phyloP scores from a whole-genome alignment of 2,113 vertebrate species.

The Nyctereutes procyonoides region DNA sequence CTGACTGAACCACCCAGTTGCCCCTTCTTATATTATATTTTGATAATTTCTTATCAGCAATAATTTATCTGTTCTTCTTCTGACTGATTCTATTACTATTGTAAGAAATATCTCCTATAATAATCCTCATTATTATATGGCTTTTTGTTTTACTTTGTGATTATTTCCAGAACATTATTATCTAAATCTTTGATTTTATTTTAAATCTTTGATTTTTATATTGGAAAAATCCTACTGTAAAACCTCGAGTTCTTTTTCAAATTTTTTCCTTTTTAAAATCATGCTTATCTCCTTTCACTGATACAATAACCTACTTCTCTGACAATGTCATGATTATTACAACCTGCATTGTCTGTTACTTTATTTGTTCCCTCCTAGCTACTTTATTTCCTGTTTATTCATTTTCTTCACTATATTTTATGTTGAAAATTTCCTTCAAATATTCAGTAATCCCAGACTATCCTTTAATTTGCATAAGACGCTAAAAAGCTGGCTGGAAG shows the following conservation, averaged over 20 bases:
- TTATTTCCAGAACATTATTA: neutral
- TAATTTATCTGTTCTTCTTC: neutral
- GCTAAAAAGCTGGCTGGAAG: neutral
- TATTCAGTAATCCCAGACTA: neutral
- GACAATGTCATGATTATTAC: neutral
- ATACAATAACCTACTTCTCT: neutral
- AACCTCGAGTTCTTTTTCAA: neutral
- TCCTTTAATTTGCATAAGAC: neutral
- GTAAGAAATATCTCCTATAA: neutral
- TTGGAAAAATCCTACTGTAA: neutral
- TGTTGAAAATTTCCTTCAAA: neutral
- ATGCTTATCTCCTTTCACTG: neutral
- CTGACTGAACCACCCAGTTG: neutral
- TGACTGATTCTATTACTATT: neutral
- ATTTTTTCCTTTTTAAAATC: neutral
- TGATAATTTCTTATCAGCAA: neutral
- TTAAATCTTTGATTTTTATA: slow-evolving; percentile 4
- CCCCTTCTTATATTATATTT: neutral
- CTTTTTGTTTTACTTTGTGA: neutral
- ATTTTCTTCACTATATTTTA: neutral
- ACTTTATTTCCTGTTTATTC: neutral
- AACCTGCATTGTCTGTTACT: neutral
- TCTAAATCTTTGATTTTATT: neutral
- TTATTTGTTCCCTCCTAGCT: neutral
- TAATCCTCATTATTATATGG: neutral